Conservation (phyloP, 1,140 invertebrate genomes). For the Zaprionus africanus region DNA sequence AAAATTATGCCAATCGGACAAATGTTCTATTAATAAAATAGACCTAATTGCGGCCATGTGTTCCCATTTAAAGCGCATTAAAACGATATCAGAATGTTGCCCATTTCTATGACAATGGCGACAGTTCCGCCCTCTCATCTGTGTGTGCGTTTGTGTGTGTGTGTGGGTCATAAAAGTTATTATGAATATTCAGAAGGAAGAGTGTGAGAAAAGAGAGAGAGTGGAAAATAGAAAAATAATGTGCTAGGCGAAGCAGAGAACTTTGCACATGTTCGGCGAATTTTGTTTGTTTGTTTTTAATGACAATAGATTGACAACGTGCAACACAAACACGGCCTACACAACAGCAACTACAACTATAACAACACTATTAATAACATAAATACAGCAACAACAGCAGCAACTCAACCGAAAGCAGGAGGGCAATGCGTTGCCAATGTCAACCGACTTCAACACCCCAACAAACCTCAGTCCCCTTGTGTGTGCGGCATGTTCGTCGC, state of each 20-base stretch:
- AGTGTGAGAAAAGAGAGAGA: neutral
- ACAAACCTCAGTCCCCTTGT: slow-evolving; percentile 56
- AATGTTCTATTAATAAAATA: slow-evolving; percentile 31
- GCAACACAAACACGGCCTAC: slow-evolving; percentile 37
- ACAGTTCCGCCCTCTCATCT: neutral
- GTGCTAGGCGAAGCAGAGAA: slow-evolving; percentile 36
- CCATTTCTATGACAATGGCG: slow-evolving; percentile 42
- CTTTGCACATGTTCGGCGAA: slow-evolving; percentile 48
- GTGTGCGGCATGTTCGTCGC: neutral
- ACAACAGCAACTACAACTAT: slow-evolving; percentile 35
- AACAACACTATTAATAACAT: slow-evolving; percentile 75
- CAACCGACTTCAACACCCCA: slow-evolving; percentile 73
- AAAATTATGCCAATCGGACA: slow-evolving; percentile 12
- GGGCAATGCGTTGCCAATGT: slow-evolving; percentile 70
- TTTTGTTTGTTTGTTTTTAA: slow-evolving; percentile 72
- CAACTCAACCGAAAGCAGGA: slow-evolving; percentile 11
- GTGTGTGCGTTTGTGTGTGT: neutral
- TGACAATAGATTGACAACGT: slow-evolving; percentile 77
- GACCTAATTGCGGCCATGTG: slow-evolving; percentile 14
- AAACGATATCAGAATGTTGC: neutral
- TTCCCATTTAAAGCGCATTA: slow-evolving; percentile 35
- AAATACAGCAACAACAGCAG: slow-evolving; percentile 53
- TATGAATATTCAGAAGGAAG: slow-evolving; percentile 37
- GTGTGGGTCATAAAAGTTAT: slow-evolving; percentile 32
- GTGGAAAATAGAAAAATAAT: slow-evolving; percentile 24